Conservation (phyloP, 2,113 vertebrate species). For the Cygnus atratus region DNA sequence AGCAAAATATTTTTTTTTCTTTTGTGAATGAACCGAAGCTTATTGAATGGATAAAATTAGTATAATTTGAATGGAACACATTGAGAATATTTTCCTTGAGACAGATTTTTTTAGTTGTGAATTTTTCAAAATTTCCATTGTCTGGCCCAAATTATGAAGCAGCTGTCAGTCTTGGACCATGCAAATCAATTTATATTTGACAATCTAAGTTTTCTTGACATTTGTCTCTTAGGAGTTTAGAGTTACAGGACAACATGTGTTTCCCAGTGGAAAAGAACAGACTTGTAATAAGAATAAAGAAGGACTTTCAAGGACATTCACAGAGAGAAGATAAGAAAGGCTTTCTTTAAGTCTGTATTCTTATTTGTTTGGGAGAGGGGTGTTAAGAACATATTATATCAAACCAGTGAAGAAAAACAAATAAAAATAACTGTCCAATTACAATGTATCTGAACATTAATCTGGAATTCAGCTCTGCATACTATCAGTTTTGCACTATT, state of each 20-base stretch:
- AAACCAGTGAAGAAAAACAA: background rate
- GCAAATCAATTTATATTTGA: conserved; percentile 64
- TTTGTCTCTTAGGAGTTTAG: conserved; percentile 29
- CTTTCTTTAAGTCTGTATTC: background rate
- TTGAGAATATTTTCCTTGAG: background rate
- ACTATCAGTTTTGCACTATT: background rate
- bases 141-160: conserved; percentile 34
- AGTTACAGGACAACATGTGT: conserved; percentile 57
- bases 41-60: background rate
- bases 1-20: background rate
- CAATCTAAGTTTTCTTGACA: conserved; percentile 45
- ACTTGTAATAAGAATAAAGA: conserved; percentile 36
- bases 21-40: background rate
- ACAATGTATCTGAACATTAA: background rate
- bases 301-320: conserved; percentile 52
- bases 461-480: background rate
- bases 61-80: background rate
- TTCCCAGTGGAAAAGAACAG: conserved; percentile 47
- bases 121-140: conserved; percentile 38
- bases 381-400: background rate
- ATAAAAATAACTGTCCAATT: background rate
- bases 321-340: conserved; percentile 7
- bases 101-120: conserved; percentile 7
- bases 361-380: background rate
- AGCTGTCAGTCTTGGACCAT: background rate